Evolutionary conservation across 2,888 invertebrate genomes (phyloP).

Genomic region (Dynastes grantii): DNA sequence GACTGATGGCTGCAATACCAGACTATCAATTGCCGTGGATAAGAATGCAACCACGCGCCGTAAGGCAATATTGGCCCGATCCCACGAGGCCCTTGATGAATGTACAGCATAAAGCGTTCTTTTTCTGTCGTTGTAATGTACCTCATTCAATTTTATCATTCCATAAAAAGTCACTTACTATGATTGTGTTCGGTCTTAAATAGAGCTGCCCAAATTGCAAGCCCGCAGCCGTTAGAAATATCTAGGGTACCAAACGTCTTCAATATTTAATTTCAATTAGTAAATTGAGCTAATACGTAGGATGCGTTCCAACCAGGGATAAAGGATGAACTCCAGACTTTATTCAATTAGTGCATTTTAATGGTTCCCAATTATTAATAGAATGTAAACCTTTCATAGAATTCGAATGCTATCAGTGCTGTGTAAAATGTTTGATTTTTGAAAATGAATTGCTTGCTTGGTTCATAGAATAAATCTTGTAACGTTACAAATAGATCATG

Average conservation of each 20-base stretch:
- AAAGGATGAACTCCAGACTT: constrained; percentile 4
- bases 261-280: constrained; percentile 47
- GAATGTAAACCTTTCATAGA: too few species aligned
- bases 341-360: constrained; percentile 8
- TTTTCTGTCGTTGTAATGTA: constrained; percentile 51
- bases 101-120: constrained; percentile 50
- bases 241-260: constrained; percentile 15
- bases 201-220: constrained; percentile 40
- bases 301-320: not conserved
- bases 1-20: constrained; percentile 50
- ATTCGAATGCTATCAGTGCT: too few species aligned
- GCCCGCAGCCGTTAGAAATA: constrained; percentile 35
- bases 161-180: constrained; percentile 56
- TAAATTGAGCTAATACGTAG: constrained; percentile 30
- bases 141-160: constrained; percentile 56
- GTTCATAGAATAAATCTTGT: too few species aligned
- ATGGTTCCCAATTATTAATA: not conserved
- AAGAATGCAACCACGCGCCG: constrained; percentile 50
- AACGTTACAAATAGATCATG: too few species aligned
- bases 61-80: constrained; percentile 44
- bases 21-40: constrained; percentile 52
- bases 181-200: constrained; percentile 53
- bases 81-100: constrained; percentile 51
- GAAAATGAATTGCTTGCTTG: too few species aligned
- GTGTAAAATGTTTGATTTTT: too few species aligned